Evolutionary conservation across 1,140 invertebrate species (phyloP).

Genomic region (Ridgeia piscesae): DNA sequence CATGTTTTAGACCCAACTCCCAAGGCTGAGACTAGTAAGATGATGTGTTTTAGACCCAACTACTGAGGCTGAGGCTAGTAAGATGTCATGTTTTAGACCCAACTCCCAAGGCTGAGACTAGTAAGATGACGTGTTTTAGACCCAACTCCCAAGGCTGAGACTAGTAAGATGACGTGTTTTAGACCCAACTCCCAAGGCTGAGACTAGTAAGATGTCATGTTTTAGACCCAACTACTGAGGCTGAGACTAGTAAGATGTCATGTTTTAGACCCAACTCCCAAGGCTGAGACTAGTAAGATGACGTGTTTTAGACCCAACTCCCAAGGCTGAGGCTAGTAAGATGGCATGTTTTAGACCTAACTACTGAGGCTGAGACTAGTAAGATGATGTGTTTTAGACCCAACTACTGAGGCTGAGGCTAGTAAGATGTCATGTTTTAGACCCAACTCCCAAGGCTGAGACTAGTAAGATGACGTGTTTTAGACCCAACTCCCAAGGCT

Average conservation of each 20-base stretch:
- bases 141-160: slow-evolving; percentile 55
- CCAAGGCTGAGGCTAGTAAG: slow-evolving; percentile 52
- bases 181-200: slow-evolving; percentile 57
- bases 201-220: slow-evolving; percentile 47
- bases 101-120: slow-evolving; percentile 54
- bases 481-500: slow-evolving; percentile 56
- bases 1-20: slow-evolving; percentile 57
- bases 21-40: slow-evolving; percentile 50
- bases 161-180: slow-evolving; percentile 40
- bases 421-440: slow-evolving; percentile 47
- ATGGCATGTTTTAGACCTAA: slow-evolving; percentile 53
- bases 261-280: slow-evolving; percentile 56
- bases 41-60: slow-evolving; percentile 54
- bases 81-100: slow-evolving; percentile 51
- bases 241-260: slow-evolving; percentile 47
- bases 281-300: slow-evolving; percentile 48
- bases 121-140: slow-evolving; percentile 51
- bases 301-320: slow-evolving; percentile 56
- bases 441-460: slow-evolving; percentile 56
- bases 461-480: slow-evolving; percentile 43
- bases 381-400: slow-evolving; percentile 51
- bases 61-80: slow-evolving; percentile 52
- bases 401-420: slow-evolving; percentile 54
- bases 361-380: slow-evolving; percentile 53
- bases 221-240: slow-evolving; percentile 56